phyloP scores from a whole-genome alignment of 1,140 invertebrate genomes.

The Hyles vespertilio region DNA sequence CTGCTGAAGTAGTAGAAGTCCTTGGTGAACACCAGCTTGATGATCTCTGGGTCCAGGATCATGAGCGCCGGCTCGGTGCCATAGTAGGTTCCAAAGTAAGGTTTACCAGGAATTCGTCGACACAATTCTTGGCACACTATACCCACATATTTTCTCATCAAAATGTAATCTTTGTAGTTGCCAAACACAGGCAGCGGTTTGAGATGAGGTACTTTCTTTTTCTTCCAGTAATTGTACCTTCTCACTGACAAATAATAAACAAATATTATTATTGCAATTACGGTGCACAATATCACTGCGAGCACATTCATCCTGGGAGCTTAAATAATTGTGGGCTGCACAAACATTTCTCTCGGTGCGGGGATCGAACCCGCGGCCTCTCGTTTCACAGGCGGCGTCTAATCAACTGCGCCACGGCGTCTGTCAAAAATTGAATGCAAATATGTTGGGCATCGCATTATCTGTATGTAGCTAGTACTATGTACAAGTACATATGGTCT shows the following conservation, averaged over 20 bases:
- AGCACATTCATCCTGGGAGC: no score
- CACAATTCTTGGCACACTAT: slow-evolving; percentile 8
- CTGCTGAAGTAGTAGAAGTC: slow-evolving; percentile 20
- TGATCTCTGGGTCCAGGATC: slow-evolving; percentile 11
- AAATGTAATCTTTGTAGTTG: slow-evolving; percentile 41
- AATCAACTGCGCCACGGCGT: no score
- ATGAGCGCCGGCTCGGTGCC: slow-evolving; percentile 16
- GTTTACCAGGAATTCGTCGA: slow-evolving; percentile 6
- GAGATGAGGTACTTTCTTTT: slow-evolving; percentile 34
- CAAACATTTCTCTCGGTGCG: no score
- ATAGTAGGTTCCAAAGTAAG: slow-evolving; percentile 16
- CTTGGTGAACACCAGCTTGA: slow-evolving; percentile 18
- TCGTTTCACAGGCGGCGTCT: no score
- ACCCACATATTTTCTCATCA: slow-evolving; percentile 7
- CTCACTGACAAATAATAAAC: slow-evolving; percentile 12
- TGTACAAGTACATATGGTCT: no score
- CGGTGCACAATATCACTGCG: background rate
- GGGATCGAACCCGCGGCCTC: no score
- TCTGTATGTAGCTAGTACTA: no score
- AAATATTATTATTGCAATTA: slow-evolving; percentile 25
- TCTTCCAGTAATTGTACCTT: slow-evolving; percentile 46
- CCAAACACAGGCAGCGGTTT: slow-evolving; percentile 44
- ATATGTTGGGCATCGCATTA: no score
- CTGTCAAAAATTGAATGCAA: no score
- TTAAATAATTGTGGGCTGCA: no score